Percentiles rank a stretch among this genome's conserved stretches.
Evolutionary conservation across 2,113 vertebrate genomes (phyloP).

Genomic region (Nesoenas mayeri): DNA sequence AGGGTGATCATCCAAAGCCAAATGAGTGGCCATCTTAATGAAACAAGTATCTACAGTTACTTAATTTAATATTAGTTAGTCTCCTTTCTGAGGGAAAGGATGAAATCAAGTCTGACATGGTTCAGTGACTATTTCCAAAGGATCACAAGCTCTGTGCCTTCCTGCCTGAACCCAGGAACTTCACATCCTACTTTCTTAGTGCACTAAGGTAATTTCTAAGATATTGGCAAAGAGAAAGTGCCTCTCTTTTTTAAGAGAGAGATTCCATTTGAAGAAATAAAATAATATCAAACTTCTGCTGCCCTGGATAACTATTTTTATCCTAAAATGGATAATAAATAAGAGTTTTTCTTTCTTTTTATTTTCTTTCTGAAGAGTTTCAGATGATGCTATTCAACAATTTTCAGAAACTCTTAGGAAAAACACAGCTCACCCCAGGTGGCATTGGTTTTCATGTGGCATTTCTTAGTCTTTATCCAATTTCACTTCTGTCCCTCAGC

Average conservation of each 20-base stretch:
- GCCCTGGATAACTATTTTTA: neutral
- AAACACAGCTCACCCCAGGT: neutral
- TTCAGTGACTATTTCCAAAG: neutral
- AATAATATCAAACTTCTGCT: neutral
- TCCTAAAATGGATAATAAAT: neutral
- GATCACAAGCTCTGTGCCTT: neutral
- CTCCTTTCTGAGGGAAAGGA: neutral
- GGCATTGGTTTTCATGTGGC: neutral
- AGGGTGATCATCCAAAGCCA: neutral
- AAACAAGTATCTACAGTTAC: neutral
- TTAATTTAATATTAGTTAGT: neutral
- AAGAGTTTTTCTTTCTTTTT: neutral
- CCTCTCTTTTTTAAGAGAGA: neutral
- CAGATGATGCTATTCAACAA: neutral
- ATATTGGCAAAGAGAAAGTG: neutral
- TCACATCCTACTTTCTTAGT: neutral
- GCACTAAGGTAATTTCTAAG: neutral
- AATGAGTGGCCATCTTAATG: neutral
- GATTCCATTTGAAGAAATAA: neutral
- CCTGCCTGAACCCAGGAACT: neutral
- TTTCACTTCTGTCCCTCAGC: constrained; percentile 38
- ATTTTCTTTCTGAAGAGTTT: neutral
- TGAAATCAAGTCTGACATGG: neutral
- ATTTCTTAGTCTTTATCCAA: constrained; percentile 33
- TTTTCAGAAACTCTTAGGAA: constrained; percentile 19